Evolutionary conservation across 2,888 invertebrate genomes (phyloP), one percentile per base, ranked within the genome.

Genomic region (Agrotis segetum): DNA sequence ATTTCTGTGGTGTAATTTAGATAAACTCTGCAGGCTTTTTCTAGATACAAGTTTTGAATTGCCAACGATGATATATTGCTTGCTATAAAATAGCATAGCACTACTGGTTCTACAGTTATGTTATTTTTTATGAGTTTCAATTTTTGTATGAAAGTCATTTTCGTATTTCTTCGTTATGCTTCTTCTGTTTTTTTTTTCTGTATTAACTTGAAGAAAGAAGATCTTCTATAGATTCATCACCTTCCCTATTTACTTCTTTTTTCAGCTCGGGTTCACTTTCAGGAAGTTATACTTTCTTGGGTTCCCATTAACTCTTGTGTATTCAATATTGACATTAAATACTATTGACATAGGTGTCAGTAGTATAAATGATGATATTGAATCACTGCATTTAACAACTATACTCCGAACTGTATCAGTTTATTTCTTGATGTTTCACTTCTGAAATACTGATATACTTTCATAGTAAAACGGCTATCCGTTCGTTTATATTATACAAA

Each of bases 11-110:
- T 96, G 85, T 97, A 98, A 46, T 96, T 97, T 71, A 98, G 95
- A 89, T 98, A 98, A 0, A 98, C 98, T 56, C 98, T 95, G 88
- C 98, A 98, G 0, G 98, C 98, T 89, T 98, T 98, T 91, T 98
- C 98, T 74, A 92, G 77, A 78, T 91, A 90, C 29, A 92, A 85
- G 93, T 98, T 98, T 92, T 98, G 98, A 49, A 98, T 98, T 21
- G 98, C 98, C 80, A 98, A 89, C 17, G 97, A 97, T 0, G 98
- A 97, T 50, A 97, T 88, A 6, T 97, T 95, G 87, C 97, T 97
- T 0, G 96, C 96, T 93, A 96, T 96, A 13, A 98, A 96, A 88
- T 98, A 98, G 82, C 97, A 97, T 0, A 97, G 97, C 86, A 97
- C 92, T 95, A 97, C 97, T 0, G 98, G 98, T 88, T 98, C 98